Evolutionary conservation across 2,888 invertebrate species (phyloP).

Genomic region (Drosophila anceps): DNA sequence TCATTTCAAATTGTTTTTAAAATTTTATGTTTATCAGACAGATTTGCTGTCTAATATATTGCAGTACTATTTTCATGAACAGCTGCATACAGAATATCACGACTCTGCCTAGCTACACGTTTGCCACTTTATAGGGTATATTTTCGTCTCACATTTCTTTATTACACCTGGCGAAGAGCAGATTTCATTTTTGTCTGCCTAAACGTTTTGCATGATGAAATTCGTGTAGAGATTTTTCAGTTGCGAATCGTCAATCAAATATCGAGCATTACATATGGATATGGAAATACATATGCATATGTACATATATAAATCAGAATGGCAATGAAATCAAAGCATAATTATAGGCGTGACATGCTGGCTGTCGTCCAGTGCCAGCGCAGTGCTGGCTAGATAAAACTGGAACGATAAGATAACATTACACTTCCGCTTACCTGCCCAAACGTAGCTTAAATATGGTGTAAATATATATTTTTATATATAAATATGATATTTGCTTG

Average conservation of each 20-base stretch:
- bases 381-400: conserved; percentile 31
- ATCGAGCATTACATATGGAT: conserved; percentile 36
- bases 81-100: too few species aligned
- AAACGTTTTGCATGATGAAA: conserved; percentile 30
- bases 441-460: conserved; percentile 1
- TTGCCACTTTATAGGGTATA: background rate
- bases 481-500: conserved; percentile 22
- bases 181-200: too few species aligned
- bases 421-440: conserved; percentile 28
- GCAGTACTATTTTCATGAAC: too few species aligned
- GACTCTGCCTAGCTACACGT: background rate
- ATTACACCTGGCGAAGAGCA: background rate
- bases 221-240: conserved; percentile 14
- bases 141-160: background rate
- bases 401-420: conserved; percentile 61
- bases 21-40: too few species aligned
- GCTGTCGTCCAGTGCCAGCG: conserved; percentile 47
- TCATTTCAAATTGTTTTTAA: too few species aligned
- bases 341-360: conserved; percentile 77
- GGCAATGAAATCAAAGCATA: conserved; percentile 71
- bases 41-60: too few species aligned
- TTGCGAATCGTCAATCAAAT: conserved; percentile 21
- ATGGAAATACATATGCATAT: conserved; percentile 4
- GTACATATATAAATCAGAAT: conserved; percentile 65
- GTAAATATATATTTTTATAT: background rate